These are phyloP conservation scores for Polydrusus cervinus DNA, from an alignment of 2,888 invertebrate species.

Conservation along the genomic window DNA sequence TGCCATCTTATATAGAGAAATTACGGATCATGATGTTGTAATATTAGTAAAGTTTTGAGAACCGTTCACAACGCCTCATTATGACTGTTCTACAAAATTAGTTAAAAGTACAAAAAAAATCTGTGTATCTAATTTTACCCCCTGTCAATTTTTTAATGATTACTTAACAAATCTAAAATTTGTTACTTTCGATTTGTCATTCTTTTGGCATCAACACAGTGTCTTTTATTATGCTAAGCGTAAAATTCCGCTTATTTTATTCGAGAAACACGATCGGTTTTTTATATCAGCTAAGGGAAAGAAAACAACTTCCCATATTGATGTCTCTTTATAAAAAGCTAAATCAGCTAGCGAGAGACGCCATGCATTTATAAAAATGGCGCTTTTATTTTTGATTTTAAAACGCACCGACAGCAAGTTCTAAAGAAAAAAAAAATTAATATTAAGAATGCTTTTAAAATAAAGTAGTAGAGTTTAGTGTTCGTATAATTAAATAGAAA, in stretches of 20 bases:
- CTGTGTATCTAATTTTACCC: too few species aligned
- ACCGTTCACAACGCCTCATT: too few species aligned
- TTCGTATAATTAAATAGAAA: too few species aligned
- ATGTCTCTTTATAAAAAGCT: slow-evolving; percentile 12
- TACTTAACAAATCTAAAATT: background rate
- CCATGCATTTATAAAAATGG: slow-evolving; percentile 5
- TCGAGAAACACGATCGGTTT: slow-evolving; percentile 10
- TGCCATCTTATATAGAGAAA: too few species aligned
- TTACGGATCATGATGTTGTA: too few species aligned
- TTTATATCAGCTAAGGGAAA: slow-evolving; percentile 17
- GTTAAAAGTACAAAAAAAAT: too few species aligned
- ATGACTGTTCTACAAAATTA: too few species aligned
- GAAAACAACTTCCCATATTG: slow-evolving; percentile 16
- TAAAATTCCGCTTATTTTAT: slow-evolving; percentile 9
- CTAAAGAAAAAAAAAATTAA: background rate
- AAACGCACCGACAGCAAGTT: background rate
- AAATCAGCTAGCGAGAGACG: slow-evolving; percentile 3
- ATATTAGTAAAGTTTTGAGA: too few species aligned
- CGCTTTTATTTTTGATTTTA: background rate
- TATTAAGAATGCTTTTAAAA: background rate
- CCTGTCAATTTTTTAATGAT: too few species aligned
- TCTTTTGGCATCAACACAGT: background rate
- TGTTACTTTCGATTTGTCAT: background rate
- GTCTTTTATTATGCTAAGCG: background rate
- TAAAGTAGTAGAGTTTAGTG: too few species aligned